Base-by-base conservation (phyloP, 2,113 vertebrate species). In the Nothocercus nigrocapillus region DNA sequence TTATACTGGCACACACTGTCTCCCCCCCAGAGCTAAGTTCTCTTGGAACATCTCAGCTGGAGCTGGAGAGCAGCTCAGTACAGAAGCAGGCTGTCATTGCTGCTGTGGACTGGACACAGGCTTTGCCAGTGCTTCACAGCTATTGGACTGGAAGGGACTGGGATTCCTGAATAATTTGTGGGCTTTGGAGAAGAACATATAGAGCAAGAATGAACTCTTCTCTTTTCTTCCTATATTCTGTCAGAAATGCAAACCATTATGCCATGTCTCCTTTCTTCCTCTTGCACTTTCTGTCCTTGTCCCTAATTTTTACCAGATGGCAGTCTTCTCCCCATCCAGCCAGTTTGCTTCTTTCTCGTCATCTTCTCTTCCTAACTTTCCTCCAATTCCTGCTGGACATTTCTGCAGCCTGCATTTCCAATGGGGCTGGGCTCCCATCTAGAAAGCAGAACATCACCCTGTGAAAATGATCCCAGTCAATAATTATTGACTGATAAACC, bases 401-500 rank as follows among this genome's bases (percentile, higher is more conserved):
- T 89, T 64, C 68, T 18, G 18, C 13, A n/a, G 30, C 32, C 8
- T 7, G 7, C 17, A 22, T 74, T 92, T 77, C 68, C 56, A 21
- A 1, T 0, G 2, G 9, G 30, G 8, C 34, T 81, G 72, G 47
- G 30, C 8, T 89, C 45, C 51, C 59, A 74, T 47, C 68, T 15
- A 47, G 82, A 56, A 80, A 64, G 56, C 59, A 93, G 88, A 82
- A 90, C 36, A 85, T 90, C 73, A 34, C 56, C 76, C 94, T 61
- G 90, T 61, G 92, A 96, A 75, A 67, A 58, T 4, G 76, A 90
- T 86, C 73, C 56, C 0, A 0, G n/a, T 96, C 86, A 1, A 96
- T 96, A 78, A 27, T 28, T 95, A 94, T 95, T 28, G 95, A 95
- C 83, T 34, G 85, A 93, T 93, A 95, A 94, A 90, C 88, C 92